Base-by-base conservation (phyloP, 2,888 invertebrate genomes). In the Bembecia ichneumoniformis region DNA sequence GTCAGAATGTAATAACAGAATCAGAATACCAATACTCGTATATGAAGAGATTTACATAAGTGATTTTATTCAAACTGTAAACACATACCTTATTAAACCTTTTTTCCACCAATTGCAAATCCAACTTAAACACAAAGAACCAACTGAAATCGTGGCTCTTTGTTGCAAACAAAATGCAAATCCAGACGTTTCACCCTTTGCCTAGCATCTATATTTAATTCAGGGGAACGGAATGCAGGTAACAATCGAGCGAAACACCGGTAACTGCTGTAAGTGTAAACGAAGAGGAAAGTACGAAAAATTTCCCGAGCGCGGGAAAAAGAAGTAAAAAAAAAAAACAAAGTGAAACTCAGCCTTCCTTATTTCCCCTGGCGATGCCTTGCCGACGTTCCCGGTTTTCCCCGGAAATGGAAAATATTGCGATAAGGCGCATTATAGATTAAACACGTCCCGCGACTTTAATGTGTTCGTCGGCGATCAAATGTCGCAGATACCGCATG, bases 361-460 rank as follows among this genome's bases (percentile, higher is more conserved):
- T 87, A 87, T 87, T 87, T 88, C 87, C 87, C 87, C 65, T 81
- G 87, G 70, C 87, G 86, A 78, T 74, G 66, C 66, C 74, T 74
- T 67, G 63, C 58, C 74, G 74, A 70, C 79, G 76, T 66, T 70
- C 71, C 74, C 74, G 66, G 74, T 73, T 75, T 76, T 75, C 68
- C 75, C 74, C 70, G 86, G 83, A 86, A 87, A 86, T 87, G 87
- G 87, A 82, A 87, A 87, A 87, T 87, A 87, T 87, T 79, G 86
- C 83, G 86, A 87, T 88, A 87, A 88, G 86, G 75, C 72, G 74
- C 87, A 86, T 87, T 87, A 87, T 81, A 84, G 82, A 87, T 87
- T 87, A 86, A 83, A 84, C 79, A 76, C 72, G 77, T 76, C 71
- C 62, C 71, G 71, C 62, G 68, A 70, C 71, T 74, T 76, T 82